Base-by-base conservation (phyloP, 2,797 vertebrate species). In the Cirrhinus mrigala region DNA sequence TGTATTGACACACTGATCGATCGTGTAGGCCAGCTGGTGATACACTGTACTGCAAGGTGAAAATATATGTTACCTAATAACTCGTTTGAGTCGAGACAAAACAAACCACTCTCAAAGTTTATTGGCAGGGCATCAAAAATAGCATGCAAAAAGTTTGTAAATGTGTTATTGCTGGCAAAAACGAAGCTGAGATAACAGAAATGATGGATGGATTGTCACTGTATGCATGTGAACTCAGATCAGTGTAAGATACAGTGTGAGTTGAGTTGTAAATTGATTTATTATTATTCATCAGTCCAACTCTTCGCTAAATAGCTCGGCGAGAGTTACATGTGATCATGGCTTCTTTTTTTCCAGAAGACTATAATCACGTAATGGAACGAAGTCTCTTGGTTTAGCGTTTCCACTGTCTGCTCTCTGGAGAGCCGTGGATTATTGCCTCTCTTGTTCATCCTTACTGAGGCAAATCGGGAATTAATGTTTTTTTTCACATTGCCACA, bases 141-240 rank as follows among this genome's bases (percentile, higher is more conserved):
- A 68, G 74, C 29, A 54, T 52, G 54, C 33, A 82, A 71, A 69
- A 54, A 44, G 24, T 66, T 29, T 69, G 27, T 48, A 56, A 66
- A 76, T 40, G 74, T 86, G 81, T 66, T 83, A 48, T 75, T 75
- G 24, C 58, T 76, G 76, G 33, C 70, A 56, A 76, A 68, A 75
- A 9, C 15, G 58, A 16, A 82, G 40, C 40, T 4, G 12, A 64
- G 58, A 66, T 29, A 76, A 52, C 20, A 76, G 37, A 76, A 64
- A 83, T 52, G 58, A 76, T 54, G 62, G 64, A 54, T 79, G 40
- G 54, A 46, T 74, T 58, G 66, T 62, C 52, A 66, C 27, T 64
- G 24, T 33, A 24, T 40, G 29, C 66, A 79, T 79, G 56, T 20
- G 15, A 79, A 62, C 56, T 56, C 3, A 37, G 64, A 81, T 69